Percentiles rank a stretch among this genome's conserved stretches.
Evolutionary conservation across 2,797 vertebrate genomes (phyloP).

Genomic region (Chloroceryle inda): DNA sequence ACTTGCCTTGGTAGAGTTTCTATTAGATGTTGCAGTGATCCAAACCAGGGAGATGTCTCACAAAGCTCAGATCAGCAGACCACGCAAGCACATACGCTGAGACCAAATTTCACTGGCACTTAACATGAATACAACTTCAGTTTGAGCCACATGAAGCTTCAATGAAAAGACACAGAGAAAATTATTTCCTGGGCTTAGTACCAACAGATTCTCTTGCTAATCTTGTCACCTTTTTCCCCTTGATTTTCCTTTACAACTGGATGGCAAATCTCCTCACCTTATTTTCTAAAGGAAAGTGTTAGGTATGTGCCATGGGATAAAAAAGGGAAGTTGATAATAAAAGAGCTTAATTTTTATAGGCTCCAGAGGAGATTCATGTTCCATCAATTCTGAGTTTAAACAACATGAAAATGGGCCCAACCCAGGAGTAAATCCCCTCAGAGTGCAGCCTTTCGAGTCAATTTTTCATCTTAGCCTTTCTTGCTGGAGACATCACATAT

Average conservation of each 20-base stretch:
- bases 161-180: neutral
- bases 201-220: neutral
- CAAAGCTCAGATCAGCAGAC: neutral
- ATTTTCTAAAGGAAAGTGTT: neutral
- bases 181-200: neutral
- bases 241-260: neutral
- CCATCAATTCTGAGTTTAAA: slow-evolving; percentile 52
- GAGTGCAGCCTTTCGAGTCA: slow-evolving; percentile 62
- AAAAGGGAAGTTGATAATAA: slow-evolving; percentile 37
- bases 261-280: neutral
- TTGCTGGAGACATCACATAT: slow-evolving; percentile 64
- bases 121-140: neutral
- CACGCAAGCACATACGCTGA: rapidly evolving
- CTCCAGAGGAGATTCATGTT: neutral
- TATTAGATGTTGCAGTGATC: neutral
- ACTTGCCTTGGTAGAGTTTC: neutral
- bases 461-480: slow-evolving; percentile 75
- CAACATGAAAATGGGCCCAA: slow-evolving; percentile 32
- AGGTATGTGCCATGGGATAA: neutral
- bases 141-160: neutral
- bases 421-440: slow-evolving; percentile 45
- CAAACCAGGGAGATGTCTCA: neutral
- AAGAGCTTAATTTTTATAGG: slow-evolving; percentile 48
- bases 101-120: neutral
- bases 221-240: neutral